A percentile compares a stretch with the other conserved stretches of the same genome.
Conservation (phyloP, 2,797 vertebrate species). For the Aratinga solstitialis region DNA sequence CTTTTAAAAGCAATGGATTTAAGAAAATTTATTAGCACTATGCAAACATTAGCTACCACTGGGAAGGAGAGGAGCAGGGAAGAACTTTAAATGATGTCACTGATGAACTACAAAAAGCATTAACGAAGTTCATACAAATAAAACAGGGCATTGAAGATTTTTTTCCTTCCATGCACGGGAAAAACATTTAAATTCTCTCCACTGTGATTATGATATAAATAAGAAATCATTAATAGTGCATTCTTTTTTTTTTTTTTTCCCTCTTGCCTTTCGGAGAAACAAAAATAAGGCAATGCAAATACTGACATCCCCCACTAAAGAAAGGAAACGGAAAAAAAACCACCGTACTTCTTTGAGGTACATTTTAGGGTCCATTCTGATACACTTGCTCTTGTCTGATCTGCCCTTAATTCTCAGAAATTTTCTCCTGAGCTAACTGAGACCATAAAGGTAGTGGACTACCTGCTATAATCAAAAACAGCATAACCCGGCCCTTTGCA, state of each 20-base stretch:
- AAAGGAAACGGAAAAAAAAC: neutral
- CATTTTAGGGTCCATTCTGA: neutral
- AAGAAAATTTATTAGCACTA: neutral
- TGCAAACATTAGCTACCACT: neutral
- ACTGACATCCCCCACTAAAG: neutral
- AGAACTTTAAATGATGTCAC: neutral
- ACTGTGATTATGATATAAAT: neutral
- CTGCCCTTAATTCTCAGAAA: neutral
- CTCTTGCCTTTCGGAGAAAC: neutral
- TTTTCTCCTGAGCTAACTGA: neutral
- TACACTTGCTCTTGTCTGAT: neutral
- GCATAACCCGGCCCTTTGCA: neutral
- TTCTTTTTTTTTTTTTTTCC: neutral
- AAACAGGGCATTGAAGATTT: neutral
- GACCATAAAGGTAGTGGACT: neutral
- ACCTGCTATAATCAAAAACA: neutral
- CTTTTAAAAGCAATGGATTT: neutral
- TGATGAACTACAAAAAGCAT: neutral
- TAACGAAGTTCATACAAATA: neutral
- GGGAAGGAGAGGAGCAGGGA: neutral
- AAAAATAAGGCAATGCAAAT: neutral
- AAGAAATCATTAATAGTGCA: neutral
- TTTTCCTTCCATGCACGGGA: neutral
- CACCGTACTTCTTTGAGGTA: neutral
- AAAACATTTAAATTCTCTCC: neutral